These are phyloP conservation scores for Tetrao urogallus DNA, from an alignment of 2,113 vertebrate species.

Conservation along the genomic window DNA sequence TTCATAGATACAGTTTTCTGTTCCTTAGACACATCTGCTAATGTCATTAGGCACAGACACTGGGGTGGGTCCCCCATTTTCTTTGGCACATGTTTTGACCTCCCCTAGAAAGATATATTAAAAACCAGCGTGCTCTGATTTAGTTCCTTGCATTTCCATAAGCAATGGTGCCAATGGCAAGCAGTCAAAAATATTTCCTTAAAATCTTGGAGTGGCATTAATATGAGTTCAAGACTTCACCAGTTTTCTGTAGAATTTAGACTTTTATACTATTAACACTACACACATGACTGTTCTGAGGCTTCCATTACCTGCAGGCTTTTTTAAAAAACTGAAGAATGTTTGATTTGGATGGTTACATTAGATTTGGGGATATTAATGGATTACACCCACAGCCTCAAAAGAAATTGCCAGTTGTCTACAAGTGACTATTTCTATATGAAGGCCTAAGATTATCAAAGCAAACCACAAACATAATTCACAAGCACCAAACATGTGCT, in stretches of 20 bases:
- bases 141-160: constrained; percentile 40
- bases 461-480: constrained; percentile 58
- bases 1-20: not conserved
- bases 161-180: constrained; percentile 42
- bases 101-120: constrained; percentile 25
- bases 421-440: constrained; percentile 24
- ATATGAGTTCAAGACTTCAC: constrained; percentile 40
- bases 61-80: constrained; percentile 45
- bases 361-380: constrained; percentile 53
- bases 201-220: constrained; percentile 50
- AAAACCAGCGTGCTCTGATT: constrained; percentile 20
- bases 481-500: constrained; percentile 20
- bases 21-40: constrained; percentile 25
- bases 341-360: constrained; percentile 66
- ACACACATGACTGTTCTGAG: constrained; percentile 24
- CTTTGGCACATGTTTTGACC: constrained; percentile 50
- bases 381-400: constrained; percentile 45
- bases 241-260: constrained; percentile 40
- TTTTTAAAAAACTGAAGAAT: constrained; percentile 24
- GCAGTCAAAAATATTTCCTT: constrained; percentile 51
- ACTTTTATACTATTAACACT: constrained; percentile 31
- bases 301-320: constrained; percentile 53
- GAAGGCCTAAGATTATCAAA: constrained; percentile 66
- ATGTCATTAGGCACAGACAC: constrained; percentile 29
- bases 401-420: constrained; percentile 56